Conservation (phyloP, 2,113 vertebrate genomes). For the Epinephelus cyanopodus region DNA sequence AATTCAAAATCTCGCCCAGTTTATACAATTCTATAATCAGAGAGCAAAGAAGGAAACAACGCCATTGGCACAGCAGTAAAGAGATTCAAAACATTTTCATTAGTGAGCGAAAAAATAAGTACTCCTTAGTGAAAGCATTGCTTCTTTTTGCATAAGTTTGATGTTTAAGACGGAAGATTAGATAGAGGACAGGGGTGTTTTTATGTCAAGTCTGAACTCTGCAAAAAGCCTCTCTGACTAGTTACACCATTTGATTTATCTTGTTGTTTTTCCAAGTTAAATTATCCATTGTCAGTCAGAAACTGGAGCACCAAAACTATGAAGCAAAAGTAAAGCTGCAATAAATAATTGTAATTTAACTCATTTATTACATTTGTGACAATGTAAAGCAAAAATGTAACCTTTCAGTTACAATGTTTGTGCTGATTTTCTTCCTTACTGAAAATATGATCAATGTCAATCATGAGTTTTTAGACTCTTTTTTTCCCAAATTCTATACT, state of each 20-base stretch:
- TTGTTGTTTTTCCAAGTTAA: conserved; percentile 20
- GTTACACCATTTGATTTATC: conserved; percentile 46
- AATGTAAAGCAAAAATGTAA: neutral
- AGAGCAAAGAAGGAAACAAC: conserved; percentile 73
- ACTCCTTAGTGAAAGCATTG: conserved; percentile 66
- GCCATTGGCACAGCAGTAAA: conserved; percentile 68
- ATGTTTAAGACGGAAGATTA: conserved; percentile 65
- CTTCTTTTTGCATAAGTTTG: conserved; percentile 74
- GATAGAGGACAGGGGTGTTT: conserved; percentile 41
- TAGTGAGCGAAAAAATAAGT: conserved; percentile 71
- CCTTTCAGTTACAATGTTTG: neutral
- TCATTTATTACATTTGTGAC: conserved; percentile 21
- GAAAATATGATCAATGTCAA: no score
- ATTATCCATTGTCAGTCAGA: conserved; percentile 52
- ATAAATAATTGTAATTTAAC: conserved; percentile 15
- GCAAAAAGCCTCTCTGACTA: conserved; percentile 33
- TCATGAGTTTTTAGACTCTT: no score
- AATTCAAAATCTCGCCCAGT: conserved; percentile 78
- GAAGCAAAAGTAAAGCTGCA: conserved; percentile 11
- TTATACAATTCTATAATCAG: conserved; percentile 80
- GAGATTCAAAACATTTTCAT: conserved; percentile 78
- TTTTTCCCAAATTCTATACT: no score
- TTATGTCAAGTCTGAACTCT: conserved; percentile 54
- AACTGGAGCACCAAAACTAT: conserved; percentile 38
- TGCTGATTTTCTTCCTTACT: no score